Conservation (phyloP, 2,888 invertebrate species). For the Herminia tarsipennalis region DNA sequence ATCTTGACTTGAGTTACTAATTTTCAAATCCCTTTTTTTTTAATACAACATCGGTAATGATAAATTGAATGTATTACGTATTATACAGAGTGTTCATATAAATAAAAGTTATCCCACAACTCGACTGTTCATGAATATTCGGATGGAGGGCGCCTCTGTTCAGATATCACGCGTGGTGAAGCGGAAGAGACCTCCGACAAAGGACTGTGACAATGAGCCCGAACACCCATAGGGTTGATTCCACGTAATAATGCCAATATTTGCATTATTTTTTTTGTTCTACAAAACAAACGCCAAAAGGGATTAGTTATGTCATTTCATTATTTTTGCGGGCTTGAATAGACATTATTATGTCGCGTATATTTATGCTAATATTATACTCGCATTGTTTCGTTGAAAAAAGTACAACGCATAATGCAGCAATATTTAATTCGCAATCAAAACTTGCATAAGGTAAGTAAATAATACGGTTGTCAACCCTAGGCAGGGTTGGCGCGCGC, state of each 20-base stretch:
- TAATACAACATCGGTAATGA: too few relatives aligned
- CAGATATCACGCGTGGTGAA: constrained; percentile 76
- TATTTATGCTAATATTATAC: constrained; percentile 21
- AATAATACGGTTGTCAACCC: constrained; percentile 71
- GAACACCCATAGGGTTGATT: constrained; percentile 58
- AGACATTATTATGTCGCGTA: constrained; percentile 14
- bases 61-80: neutral
- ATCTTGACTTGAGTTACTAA: too few relatives aligned
- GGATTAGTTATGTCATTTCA: constrained; percentile 48
- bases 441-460: constrained; percentile 43
- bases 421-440: constrained; percentile 26
- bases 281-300: constrained; percentile 31
- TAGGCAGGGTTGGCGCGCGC: constrained; percentile 52
- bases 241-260: constrained; percentile 46
- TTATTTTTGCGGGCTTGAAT: constrained; percentile 25
- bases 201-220: constrained; percentile 78
- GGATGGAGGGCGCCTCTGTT: constrained; percentile 58
- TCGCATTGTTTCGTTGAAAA: constrained; percentile 5
- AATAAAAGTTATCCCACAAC: constrained; percentile 45
- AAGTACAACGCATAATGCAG: constrained; percentile 17
- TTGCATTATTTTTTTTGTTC: constrained; percentile 46
- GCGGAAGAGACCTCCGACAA: constrained; percentile 81
- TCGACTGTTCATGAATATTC: constrained; percentile 66
- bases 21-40: too few relatives aligned
- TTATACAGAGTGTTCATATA: constrained; percentile 22